These are phyloP conservation scores for Sphaeramia orbicularis DNA, from an alignment of 2,797 vertebrate species.

Conservation along the genomic window DNA sequence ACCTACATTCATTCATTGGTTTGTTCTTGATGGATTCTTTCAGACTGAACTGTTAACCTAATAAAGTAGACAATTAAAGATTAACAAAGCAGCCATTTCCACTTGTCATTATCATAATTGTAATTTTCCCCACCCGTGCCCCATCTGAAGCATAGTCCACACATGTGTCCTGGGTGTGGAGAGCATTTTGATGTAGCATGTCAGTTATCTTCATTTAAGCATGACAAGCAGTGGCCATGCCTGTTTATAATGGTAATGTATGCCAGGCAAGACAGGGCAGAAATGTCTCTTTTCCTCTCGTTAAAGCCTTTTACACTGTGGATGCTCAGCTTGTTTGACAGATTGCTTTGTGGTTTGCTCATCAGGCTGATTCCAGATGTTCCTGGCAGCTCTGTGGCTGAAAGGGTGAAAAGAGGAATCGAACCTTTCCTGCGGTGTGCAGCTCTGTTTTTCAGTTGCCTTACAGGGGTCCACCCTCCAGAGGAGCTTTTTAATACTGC, in stretches of 20 bases:
- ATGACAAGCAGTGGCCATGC: not conserved
- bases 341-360: constrained; percentile 16
- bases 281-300: not conserved
- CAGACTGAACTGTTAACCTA: too few species aligned
- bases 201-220: not conserved
- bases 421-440: constrained; percentile 93
- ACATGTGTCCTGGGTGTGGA: not conserved
- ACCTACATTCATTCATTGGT: too few species aligned
- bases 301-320: not conserved
- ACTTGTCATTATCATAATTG: too few species aligned
- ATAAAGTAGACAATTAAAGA: too few species aligned
- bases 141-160: not conserved
- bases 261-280: not conserved
- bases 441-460: constrained; percentile 94
- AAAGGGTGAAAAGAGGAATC: constrained; percentile 90
- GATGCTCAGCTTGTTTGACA: constrained; percentile 18
- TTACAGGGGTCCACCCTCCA: constrained; percentile 93
- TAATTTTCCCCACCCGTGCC: not conserved
- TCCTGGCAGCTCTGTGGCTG: constrained; percentile 89
- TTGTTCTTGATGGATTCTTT: too few species aligned
- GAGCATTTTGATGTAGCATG: not conserved
- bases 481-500: constrained; percentile 87
- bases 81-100: too few species aligned
- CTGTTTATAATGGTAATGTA: constrained; percentile 5
- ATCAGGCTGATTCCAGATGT: constrained; percentile 83